Base-by-base conservation (phyloP, 2,797 vertebrate genomes). In the Tragelaphus eurycerus region DNA sequence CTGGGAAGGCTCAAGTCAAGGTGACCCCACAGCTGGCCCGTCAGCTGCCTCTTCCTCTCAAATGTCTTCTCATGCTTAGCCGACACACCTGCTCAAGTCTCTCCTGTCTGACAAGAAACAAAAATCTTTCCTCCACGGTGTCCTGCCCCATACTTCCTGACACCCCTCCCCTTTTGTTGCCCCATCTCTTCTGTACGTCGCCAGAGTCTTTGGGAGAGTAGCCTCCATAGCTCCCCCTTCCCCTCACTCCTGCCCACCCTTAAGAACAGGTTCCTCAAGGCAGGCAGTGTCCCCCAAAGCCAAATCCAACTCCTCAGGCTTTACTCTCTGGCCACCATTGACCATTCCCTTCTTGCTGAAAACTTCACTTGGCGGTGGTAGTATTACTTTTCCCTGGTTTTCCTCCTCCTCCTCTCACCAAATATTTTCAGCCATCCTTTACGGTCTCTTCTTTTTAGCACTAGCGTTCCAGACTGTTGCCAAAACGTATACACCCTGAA, bases 361-460 rank as follows among this genome's bases (percentile, higher is more conserved):
- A 89, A 59, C 29, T 64, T 43, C 21, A 31, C 38, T 59, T 50
- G n/a, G 21, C 46, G 90, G 82, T 85, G 52, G 54, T 10, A 74
- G n/a, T 12, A 3, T 10, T 55, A 62, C 79, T 71, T 88, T 90
- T 17, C 25, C 90, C 71, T 38, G 27, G 43, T 81, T 54, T 94
- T 43, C 46, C n/a, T 85, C 90, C 55, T 85, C 16, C 62, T 31
- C 13, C 21, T 31, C 60, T 57, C 34, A 59, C 64, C 76, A 96
- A 71, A 76, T 57, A 82, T 59, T 86, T 76, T 74, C 86, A 71
- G 25, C 59, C 87, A 97, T n/a, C 87, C 48, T 97, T 95, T 60
- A 52, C 0, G 7, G 55, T 62, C 90, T 54, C 43, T n/a, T 74
- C 54, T 55, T 60, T 76, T 67, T 6, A n/a, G 67, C 52, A 89